These are phyloP conservation scores for Oeneis ivallda DNA, from an alignment of 2,888 invertebrate genomes.

Conservation along the genomic window DNA sequence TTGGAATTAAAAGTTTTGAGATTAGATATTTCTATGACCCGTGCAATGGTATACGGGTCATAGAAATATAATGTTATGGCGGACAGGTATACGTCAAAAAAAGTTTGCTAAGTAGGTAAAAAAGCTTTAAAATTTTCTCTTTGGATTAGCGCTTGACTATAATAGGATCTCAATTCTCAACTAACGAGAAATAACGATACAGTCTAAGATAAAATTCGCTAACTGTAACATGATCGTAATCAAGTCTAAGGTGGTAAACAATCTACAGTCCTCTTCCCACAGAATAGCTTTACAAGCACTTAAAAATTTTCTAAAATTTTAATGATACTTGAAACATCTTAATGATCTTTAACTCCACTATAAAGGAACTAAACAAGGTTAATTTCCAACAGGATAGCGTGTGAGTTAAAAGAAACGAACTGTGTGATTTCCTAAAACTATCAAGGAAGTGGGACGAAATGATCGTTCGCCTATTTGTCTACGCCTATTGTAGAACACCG, in stretches of 20 bases:
- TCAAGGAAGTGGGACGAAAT: slow-evolving; percentile 43
- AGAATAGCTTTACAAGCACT: not conserved
- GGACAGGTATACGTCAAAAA: too few relatives aligned
- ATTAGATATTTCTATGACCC: too few relatives aligned
- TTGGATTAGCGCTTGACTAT: too few relatives aligned
- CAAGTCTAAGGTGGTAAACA: not conserved
- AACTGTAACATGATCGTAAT: not conserved
- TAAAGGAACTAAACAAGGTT: slow-evolving; percentile 23
- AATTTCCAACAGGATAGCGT: slow-evolving; percentile 33
- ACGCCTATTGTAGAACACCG: slow-evolving; percentile 41
- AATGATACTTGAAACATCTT: slow-evolving; percentile 4
- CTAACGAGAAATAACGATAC: not conserved
- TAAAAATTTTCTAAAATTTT: slow-evolving; percentile 6
- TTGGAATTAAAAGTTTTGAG: too few relatives aligned
- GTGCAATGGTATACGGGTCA: too few relatives aligned
- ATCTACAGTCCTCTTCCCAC: not conserved
- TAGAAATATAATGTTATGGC: too few relatives aligned
- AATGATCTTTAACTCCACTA: slow-evolving; percentile 9
- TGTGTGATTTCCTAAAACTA: slow-evolving; percentile 49
- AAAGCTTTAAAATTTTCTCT: too few relatives aligned
- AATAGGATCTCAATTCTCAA: too few relatives aligned
- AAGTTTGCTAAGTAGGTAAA: too few relatives aligned
- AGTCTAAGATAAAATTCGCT: not conserved
- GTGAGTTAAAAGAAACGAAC: slow-evolving; percentile 46
- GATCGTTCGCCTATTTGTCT: slow-evolving; percentile 50